A percentile compares a stretch with the other conserved stretches of the same genome.
phyloP scores from a whole-genome alignment of 2,113 vertebrate genomes.

The Eulemur rufifrons region DNA sequence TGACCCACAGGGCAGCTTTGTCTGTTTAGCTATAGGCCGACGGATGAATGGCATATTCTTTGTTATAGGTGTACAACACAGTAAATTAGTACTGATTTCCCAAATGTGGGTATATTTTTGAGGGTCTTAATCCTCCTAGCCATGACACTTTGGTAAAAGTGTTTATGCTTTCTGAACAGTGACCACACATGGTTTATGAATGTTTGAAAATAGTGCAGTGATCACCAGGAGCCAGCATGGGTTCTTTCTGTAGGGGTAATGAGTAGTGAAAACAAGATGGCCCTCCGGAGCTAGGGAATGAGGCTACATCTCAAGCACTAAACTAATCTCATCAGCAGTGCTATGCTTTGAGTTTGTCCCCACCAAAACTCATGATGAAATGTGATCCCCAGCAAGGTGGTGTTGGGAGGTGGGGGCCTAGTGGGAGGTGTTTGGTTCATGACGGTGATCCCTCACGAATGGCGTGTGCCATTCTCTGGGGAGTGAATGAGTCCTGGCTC shows the following conservation, averaged over 20 bases:
- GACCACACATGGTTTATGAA: neutral
- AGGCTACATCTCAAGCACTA: neutral
- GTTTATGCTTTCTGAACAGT: neutral
- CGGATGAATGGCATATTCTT: neutral
- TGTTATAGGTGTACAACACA: neutral
- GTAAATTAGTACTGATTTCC: neutral
- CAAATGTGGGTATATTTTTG: neutral
- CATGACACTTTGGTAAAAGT: neutral
- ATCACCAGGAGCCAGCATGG: neutral
- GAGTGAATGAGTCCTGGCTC: neutral
- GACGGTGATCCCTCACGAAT: neutral
- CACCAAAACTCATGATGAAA: neutral
- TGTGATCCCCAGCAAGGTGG: neutral
- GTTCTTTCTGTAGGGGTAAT: neutral
- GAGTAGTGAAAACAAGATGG: neutral
- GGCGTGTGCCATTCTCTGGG: neutral
- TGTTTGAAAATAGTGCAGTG: neutral
- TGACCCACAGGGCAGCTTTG: neutral
- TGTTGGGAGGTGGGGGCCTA: neutral
- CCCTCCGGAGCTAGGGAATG: neutral
- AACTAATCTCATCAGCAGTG: neutral
- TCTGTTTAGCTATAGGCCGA: neutral
- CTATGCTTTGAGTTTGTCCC: neutral
- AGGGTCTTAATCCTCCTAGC: neutral
- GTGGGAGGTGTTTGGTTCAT: neutral